Evolutionary conservation across 2,113 vertebrate genomes (phyloP).

Genomic region (Heptranchias perlo): DNA sequence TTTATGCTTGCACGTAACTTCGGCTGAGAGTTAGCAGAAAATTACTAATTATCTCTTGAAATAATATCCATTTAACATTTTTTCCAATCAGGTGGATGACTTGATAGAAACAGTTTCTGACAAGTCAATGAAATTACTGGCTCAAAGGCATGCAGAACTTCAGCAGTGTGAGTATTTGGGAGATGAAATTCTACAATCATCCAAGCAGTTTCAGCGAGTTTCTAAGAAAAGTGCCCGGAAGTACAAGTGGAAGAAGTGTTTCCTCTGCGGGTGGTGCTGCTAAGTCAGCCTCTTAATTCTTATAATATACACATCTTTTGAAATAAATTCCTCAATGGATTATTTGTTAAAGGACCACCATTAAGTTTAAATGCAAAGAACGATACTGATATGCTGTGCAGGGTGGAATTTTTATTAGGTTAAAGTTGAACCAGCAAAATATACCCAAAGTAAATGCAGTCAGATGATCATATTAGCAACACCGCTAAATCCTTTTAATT

Average conservation of each 20-base stretch:
- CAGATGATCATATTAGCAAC: background rate
- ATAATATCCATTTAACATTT: background rate
- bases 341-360: constrained; percentile 46
- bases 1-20: background rate
- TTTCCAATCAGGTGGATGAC: constrained; percentile 44
- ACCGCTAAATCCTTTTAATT: background rate
- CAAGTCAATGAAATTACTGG: constrained; percentile 43
- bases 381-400: background rate
- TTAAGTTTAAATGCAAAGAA: background rate
- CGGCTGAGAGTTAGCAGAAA: background rate
- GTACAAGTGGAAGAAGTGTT: constrained; percentile 45
- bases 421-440: background rate
- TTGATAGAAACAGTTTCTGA: constrained; percentile 49
- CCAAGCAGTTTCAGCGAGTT: constrained; percentile 51
- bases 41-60: background rate
- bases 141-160: constrained; percentile 48
- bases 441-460: background rate
- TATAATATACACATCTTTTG: constrained; percentile 40
- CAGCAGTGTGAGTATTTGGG: constrained; percentile 47
- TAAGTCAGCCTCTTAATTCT: constrained; percentile 28
- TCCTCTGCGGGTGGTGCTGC: constrained; percentile 49
- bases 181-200: constrained; percentile 46
- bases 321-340: constrained; percentile 50
- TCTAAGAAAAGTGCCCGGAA: constrained; percentile 49
- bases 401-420: background rate